These are phyloP conservation scores for Coenobita brevimanus DNA, from an alignment of 1,140 invertebrate genomes.

Conservation along the genomic window DNA sequence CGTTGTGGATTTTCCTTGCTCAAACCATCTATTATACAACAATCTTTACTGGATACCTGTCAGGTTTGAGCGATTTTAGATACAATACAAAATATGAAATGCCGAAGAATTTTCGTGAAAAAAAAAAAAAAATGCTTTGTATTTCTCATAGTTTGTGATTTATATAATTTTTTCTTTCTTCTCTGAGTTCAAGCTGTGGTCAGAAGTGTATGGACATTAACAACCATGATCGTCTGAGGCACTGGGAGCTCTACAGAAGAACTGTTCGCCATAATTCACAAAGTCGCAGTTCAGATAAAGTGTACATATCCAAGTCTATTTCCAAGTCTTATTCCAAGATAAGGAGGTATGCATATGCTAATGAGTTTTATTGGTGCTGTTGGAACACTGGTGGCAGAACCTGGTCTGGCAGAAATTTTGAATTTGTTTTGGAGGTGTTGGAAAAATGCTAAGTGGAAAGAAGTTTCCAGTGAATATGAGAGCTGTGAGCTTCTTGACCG, in stretches of 20 bases:
- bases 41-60: neutral
- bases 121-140: no score
- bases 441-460: no score
- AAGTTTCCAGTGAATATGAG: no score
- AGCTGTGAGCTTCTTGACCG: conserved; percentile 1
- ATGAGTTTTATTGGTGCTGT: no score
- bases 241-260: neutral
- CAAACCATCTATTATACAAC: conserved; percentile 23
- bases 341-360: conserved; percentile 22
- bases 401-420: no score
- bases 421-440: no score
- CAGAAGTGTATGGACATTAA: no score
- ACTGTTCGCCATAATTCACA: neutral
- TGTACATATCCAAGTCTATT: conserved; percentile 11
- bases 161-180: conserved; percentile 4
- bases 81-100: conserved; percentile 1
- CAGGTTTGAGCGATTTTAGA: conserved; percentile 5
- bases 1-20: neutral
- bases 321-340: conserved; percentile 21
- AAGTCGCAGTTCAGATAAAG: no score
- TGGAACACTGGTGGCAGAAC: no score
- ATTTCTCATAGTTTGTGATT: neutral
- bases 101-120: no score
- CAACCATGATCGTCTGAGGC: no score
- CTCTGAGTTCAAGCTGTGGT: neutral